phyloP scores from a whole-genome alignment of 30 jellyfish, hydroid and myxozoan species.

The Nemopilema nomurai region DNA sequence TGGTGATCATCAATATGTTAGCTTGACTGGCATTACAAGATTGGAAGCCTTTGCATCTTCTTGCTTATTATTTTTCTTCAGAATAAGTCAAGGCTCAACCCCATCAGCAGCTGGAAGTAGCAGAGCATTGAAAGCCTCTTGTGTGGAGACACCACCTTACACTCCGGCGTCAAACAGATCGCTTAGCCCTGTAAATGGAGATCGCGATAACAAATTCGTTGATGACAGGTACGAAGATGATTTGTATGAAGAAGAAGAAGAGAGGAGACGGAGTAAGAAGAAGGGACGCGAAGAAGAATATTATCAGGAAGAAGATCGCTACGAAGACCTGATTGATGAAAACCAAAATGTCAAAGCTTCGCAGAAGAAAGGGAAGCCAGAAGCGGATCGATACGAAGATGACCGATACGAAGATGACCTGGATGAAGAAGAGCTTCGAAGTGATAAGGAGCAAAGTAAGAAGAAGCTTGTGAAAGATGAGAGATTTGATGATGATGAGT shows the following conservation, averaged over 20 bases:
- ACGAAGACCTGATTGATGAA: not conserved
- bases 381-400: slow-evolving; percentile 5
- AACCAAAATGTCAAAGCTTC: not conserved
- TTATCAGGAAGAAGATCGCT: slow-evolving; percentile 3
- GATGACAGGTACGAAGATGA: slow-evolving; percentile 6
- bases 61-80: not conserved
- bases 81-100: slow-evolving; percentile 31
- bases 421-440: not conserved
- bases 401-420: not conserved
- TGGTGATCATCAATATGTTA: no score
- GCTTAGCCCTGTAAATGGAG: slow-evolving; percentile 49
- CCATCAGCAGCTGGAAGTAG: slow-evolving; percentile 18
- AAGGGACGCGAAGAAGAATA: not conserved
- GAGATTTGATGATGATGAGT: slow-evolving; percentile 4
- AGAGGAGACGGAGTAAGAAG: not conserved
- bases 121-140: slow-evolving; percentile 16
- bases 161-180: slow-evolving; percentile 58
- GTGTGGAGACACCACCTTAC: slow-evolving; percentile 25
- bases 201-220: slow-evolving; percentile 19
- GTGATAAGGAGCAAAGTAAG: not conserved
- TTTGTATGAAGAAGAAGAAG: not conserved
- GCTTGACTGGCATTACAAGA: not conserved
- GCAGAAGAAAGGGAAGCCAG: not conserved
- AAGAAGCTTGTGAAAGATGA: slow-evolving; percentile 8
- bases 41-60: no score